These are phyloP conservation scores for Aphelenchoides fujianensis DNA, from an alignment of 1,140 invertebrate genomes.

Conservation along the genomic window DNA sequence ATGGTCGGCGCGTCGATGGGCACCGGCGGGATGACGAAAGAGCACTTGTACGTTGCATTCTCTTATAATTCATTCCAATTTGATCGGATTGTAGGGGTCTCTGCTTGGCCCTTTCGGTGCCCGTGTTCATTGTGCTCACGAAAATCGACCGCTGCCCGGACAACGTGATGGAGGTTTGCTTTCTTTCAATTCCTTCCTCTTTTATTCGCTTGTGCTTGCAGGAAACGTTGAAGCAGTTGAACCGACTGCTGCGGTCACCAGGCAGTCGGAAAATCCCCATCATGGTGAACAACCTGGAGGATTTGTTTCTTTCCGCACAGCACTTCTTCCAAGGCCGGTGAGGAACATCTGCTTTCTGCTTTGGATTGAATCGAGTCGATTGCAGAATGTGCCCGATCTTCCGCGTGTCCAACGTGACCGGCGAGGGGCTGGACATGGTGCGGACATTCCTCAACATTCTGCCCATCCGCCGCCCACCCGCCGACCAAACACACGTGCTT, in stretches of 20 bases:
- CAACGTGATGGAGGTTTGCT: slow-evolving; percentile 87
- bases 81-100: slow-evolving; percentile 81
- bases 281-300: slow-evolving; percentile 86
- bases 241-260: slow-evolving; percentile 89
- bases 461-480: slow-evolving; percentile 80
- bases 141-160: slow-evolving; percentile 97
- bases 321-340: slow-evolving; percentile 97
- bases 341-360: neutral
- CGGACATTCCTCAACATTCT: slow-evolving; percentile 96
- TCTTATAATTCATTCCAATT: neutral
- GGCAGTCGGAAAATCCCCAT: slow-evolving; percentile 96
- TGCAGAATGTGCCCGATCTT: slow-evolving; percentile 93
- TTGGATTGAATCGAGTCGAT: slow-evolving; percentile 26
- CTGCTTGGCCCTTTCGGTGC: slow-evolving; percentile 88
- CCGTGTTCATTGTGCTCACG: slow-evolving; percentile 95
- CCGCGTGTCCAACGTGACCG: slow-evolving; percentile 96
- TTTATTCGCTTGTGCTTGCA: too few relatives aligned
- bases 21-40: slow-evolving; percentile 98
- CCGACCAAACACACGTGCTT: slow-evolving; percentile 75
- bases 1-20: slow-evolving; percentile 96
- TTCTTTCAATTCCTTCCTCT: too few relatives aligned
- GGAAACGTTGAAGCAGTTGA: slow-evolving; percentile 86
- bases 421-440: slow-evolving; percentile 86
- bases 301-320: slow-evolving; percentile 94
- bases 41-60: slow-evolving; percentile 72